Evolutionary conservation across 2,113 vertebrate genomes (phyloP).

Genomic region (Cygnus buccinator): DNA sequence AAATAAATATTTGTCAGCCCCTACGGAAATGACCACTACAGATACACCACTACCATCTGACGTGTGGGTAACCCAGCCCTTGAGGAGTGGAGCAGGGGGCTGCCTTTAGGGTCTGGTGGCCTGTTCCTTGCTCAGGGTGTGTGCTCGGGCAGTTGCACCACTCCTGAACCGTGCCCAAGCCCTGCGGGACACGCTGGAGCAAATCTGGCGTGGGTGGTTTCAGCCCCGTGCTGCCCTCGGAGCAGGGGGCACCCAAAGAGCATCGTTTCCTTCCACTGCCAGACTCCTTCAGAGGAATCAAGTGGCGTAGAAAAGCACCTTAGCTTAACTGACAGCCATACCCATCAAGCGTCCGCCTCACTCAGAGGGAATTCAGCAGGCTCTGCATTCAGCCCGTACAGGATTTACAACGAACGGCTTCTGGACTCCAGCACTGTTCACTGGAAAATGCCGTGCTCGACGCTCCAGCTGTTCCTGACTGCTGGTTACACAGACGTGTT

Average conservation of each 20-base stretch:
- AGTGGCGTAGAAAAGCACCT: not conserved
- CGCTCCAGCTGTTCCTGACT: not conserved
- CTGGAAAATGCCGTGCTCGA: not conserved
- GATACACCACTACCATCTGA: accelerated
- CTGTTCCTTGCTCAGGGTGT: not conserved
- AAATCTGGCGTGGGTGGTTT: not conserved
- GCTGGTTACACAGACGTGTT: not conserved
- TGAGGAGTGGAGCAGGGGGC: not conserved
- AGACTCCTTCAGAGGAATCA: not conserved
- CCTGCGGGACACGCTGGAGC: not conserved
- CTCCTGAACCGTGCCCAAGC: accelerated
- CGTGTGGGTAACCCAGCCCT: not conserved
- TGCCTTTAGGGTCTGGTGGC: not conserved
- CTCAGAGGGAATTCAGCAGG: not conserved
- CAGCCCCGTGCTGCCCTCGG: not conserved
- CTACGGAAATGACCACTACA: not conserved
- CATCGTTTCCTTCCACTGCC: not conserved
- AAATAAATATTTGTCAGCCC: not conserved
- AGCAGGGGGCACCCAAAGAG: not conserved
- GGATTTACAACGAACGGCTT: not conserved
- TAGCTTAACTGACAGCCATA: not conserved
- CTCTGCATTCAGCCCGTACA: accelerated
- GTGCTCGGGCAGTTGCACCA: not conserved
- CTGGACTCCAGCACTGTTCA: not conserved
- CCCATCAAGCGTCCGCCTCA: not conserved